Evolutionary conservation across 2,797 vertebrate species (phyloP), one percentile per base, ranked within the genome.

Genomic region (Sebastes kiyomatsui): DNA sequence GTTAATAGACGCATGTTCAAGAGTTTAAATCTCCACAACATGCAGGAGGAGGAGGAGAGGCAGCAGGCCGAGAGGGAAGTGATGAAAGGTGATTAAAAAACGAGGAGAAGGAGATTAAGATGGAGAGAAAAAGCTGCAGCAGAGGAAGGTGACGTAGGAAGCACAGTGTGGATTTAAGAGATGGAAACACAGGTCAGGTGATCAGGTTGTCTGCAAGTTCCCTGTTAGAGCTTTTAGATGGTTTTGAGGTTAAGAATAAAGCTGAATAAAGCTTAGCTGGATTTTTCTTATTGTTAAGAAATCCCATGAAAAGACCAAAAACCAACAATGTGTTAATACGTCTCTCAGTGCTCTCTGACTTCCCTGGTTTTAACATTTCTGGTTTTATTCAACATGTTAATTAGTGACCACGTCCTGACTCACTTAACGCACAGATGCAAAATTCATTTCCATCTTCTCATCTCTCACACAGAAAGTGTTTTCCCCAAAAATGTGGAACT

Each of bases 1-100:
- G 79, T 91, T 92, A 88, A 87, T n/a, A 66, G 84, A 89, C 65
- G 86, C 80, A 79, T 49, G 81, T 46, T 54, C 14, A 55, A 35
- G 72, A 67, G 62, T 62, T 60, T 68, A 64, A 80, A 82, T 68
- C 73, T 80, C 77, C 74, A 61, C 62, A 54, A 75, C 84, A 87
- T 86, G 88, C 87, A 80, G 6, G 13, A 42, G 83, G 73, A 79
- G 77, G 69, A 67, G 28, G 80, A 76, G 77, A 13, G 18, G 28
- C 71, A 54, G 86, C 77, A 67, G 65, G 74, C 62, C 4, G 61
- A 78, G 33, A 58, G 66, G 59, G 62, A 67, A 73, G 22, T 35
- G 70, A 81, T 72, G 78, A 64, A n/a, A 61, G 22, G 56, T 62
- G 77, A 72, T 54, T 22, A 16, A 22, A 59, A 38, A 42, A 73